Evolutionary conservation across 1,140 invertebrate species (phyloP), one percentile per base, ranked within the genome.

Genomic region (Eupristina koningsbergeri): DNA sequence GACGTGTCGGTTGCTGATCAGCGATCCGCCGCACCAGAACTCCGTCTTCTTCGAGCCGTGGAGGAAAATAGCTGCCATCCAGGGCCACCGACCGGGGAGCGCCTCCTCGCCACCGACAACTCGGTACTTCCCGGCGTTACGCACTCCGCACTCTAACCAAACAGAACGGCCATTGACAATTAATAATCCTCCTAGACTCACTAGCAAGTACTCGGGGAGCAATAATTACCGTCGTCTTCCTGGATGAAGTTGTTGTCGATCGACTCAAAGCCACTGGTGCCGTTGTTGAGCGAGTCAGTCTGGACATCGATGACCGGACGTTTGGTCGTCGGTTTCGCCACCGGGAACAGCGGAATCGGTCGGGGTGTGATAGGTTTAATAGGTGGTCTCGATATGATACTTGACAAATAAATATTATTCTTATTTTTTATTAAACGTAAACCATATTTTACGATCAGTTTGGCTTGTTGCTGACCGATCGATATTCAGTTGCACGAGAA

Each of bases 41-140:
- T 98, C 97, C 0, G 96, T 96, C 29, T 96, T 94, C 85, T 96
- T 94, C 45, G 95, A 95, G 15, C 97, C 97, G 88, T 97, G 96
- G 36, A 98, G 93, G 89, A 97, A 98, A 85, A 98, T 97, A 2
- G 97, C 97, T 1, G 96, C 97, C 96, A 98, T 97, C 97, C 97
- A 98, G 0, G 97, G 97, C 96, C 97, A 98, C 64, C 95, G 94
- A 7, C 97, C 97, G 0, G 96, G 95, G 17, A 95, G 93, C 0
- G 97, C 94, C 89, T 97, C 96, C 53, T 96, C 95, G n/a, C 97
- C 97, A 0, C 97, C 97, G 0, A 98, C 97, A 22, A 98, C 96
- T 29, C 97, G 94, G 87, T 96, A 97, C 53, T 96, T 96, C 34
- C 96, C 96, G 83, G 95, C 94, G 91, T 97, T 96, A 79, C 96